Evolutionary conservation across 2,888 invertebrate genomes (phyloP), one percentile per base, ranked within the genome.

Genomic region (Pterostichus niger): DNA sequence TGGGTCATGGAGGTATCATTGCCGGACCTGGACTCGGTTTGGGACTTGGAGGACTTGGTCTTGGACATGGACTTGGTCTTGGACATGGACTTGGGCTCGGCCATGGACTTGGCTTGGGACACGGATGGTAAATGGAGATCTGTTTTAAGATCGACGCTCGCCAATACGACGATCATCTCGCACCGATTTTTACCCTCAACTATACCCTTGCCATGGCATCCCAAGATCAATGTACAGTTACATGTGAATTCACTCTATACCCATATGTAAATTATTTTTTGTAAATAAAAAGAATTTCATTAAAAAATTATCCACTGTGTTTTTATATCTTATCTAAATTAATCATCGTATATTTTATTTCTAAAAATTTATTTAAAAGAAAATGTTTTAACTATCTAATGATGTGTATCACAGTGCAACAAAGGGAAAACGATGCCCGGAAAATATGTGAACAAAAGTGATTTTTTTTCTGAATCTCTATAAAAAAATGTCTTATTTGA

Each of bases 71-170:
- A 77, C 71, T 77, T 64, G 85, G 83, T 73, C 78, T 52, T 84
- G 84, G 71, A n/a, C 77, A 83, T 80, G 84, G 84, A 35, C 80
- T 78, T 56, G 84, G 79, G 59, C 75, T 44, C 61, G 84, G 85
- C 31, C 44, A 40, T 40, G 78, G 84, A 49, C 79, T 83, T 78
- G 68, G 68, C 24, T 44, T 78, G 40, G 80, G 54, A n/a, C 68
- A 71, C 40, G 68, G 68, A 44, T 71, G 44, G 68, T 71, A 75
- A 73, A 49, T 73, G 49, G 44, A 73, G 64, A 71, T 71, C 54
- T 75, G 75, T 75, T 75, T 6, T 75, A 75, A 13, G 68, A 71
- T 71, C 68, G 13, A 40, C 15, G 44, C 64, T 71, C 15, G 44
- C 15, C 15, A 6, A 40, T 56, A 17, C 13, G 44, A 71, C 68